Conservation (phyloP, 1,140 invertebrate genomes). For the Tetraneura akinire region DNA sequence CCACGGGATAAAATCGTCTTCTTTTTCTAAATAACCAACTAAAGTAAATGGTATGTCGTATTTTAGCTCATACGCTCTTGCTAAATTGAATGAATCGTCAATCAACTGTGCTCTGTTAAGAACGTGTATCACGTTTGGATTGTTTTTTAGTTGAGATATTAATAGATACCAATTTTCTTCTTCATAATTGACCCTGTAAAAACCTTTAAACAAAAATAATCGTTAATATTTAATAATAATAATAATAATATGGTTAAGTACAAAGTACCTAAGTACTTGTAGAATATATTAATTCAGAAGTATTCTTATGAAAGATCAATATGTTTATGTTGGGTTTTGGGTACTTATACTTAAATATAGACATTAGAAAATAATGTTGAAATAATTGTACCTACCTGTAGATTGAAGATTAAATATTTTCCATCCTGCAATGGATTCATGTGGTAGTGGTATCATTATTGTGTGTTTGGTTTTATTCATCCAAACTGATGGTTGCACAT, state of each 20-base stretch:
- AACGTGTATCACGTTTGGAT: slow-evolving; percentile 60
- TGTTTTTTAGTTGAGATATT: slow-evolving; percentile 59
- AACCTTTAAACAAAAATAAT: slow-evolving; percentile 59
- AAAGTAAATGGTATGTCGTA: slow-evolving; percentile 66
- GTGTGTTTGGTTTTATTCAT: slow-evolving; percentile 62
- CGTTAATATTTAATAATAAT: neutral
- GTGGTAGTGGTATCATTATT: slow-evolving; percentile 60
- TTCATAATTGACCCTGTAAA: slow-evolving; percentile 70
- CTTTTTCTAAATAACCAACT: slow-evolving; percentile 64
- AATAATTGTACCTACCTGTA: slow-evolving; percentile 62
- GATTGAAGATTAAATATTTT: slow-evolving; percentile 77
- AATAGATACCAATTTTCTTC: slow-evolving; percentile 65
- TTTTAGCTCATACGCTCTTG: slow-evolving; percentile 63
- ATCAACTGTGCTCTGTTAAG: slow-evolving; percentile 69
- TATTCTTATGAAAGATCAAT: too few species aligned
- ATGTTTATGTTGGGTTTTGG: too few species aligned
- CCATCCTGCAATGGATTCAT: slow-evolving; percentile 68
- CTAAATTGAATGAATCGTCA: slow-evolving; percentile 63
- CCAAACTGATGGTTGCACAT: slow-evolving; percentile 73
- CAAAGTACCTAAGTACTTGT: too few species aligned
- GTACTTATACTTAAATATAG: too few species aligned
- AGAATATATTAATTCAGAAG: too few species aligned
- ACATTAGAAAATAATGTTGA: too few species aligned
- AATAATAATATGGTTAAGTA: neutral
- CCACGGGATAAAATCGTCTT: slow-evolving; percentile 67